A percentile compares a stretch with the other conserved stretches of the same genome.
These are phyloP conservation scores for Nineta flava DNA, from an alignment of 2,888 invertebrate genomes.

Conservation along the genomic window DNA sequence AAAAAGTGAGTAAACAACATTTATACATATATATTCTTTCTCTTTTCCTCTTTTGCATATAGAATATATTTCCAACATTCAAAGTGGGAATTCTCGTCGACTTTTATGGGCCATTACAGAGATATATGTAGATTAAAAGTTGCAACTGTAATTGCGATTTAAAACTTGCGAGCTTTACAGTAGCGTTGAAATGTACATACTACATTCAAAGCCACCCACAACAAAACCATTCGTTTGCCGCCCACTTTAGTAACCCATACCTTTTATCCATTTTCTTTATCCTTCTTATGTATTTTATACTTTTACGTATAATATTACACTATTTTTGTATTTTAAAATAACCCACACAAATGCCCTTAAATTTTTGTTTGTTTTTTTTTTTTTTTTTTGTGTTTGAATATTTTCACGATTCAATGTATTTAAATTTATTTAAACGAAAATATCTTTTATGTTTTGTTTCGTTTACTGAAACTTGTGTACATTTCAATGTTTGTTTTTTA, in stretches of 20 bases:
- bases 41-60: conserved; percentile 11
- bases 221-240: too few relatives aligned
- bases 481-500: background rate
- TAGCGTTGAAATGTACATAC: background rate
- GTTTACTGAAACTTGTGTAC: too few relatives aligned
- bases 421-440: too few relatives aligned
- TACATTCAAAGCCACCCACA: too few relatives aligned
- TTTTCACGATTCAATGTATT: too few relatives aligned
- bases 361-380: background rate
- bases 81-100: conserved; percentile 14
- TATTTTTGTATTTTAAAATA: too few relatives aligned
- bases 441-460: too few relatives aligned
- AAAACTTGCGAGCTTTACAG: conserved; percentile 15
- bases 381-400: too few relatives aligned
- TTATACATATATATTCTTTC: background rate
- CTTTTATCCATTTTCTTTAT: too few relatives aligned
- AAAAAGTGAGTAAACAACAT: conserved; percentile 2
- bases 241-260: too few relatives aligned
- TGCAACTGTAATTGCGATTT: conserved; percentile 24
- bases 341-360: background rate
- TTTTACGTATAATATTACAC: too few relatives aligned
- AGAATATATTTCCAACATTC: conserved; percentile 7
- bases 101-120: conserved; percentile 21
- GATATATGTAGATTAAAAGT: conserved; percentile 24
- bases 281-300: too few relatives aligned